These are phyloP conservation scores for Gorsachius goisagi DNA, from an alignment of 2,113 vertebrate species.

Conservation along the genomic window DNA sequence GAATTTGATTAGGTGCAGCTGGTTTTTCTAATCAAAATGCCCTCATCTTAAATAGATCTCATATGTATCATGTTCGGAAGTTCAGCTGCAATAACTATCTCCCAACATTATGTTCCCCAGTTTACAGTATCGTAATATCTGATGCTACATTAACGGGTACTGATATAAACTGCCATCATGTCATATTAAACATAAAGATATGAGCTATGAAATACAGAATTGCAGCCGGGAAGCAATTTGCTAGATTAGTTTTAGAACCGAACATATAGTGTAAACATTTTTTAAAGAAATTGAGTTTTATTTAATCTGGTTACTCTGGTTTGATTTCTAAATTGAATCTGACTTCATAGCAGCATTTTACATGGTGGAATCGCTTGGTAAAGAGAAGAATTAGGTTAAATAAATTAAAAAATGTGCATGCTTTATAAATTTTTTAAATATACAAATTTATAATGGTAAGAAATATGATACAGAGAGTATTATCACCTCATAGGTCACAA, in stretches of 20 bases:
- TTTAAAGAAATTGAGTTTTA: constrained; percentile 51
- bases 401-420: neutral
- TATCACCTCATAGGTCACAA: neutral
- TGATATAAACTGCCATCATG: constrained; percentile 54
- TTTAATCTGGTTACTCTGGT: constrained; percentile 39
- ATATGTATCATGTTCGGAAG: constrained; percentile 46
- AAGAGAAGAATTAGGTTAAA: constrained; percentile 3
- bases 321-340: constrained; percentile 32
- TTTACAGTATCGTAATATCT: constrained; percentile 59
- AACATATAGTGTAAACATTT: constrained; percentile 19
- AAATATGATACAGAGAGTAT: neutral
- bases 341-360: constrained; percentile 1
- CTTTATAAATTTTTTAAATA: neutral
- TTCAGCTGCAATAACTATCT: constrained; percentile 56
- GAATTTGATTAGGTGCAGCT: constrained; percentile 54
- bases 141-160: constrained; percentile 48
- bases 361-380: neutral
- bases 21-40: constrained; percentile 64
- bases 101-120: constrained; percentile 55
- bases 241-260: constrained; percentile 60
- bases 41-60: constrained; percentile 54
- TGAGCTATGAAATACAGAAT: constrained; percentile 57
- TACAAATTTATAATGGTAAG: neutral
- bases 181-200: constrained; percentile 57
- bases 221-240: constrained; percentile 33